Conservation (phyloP, 2,797 vertebrate genomes). For the Melanotaenia maccullochi region DNA sequence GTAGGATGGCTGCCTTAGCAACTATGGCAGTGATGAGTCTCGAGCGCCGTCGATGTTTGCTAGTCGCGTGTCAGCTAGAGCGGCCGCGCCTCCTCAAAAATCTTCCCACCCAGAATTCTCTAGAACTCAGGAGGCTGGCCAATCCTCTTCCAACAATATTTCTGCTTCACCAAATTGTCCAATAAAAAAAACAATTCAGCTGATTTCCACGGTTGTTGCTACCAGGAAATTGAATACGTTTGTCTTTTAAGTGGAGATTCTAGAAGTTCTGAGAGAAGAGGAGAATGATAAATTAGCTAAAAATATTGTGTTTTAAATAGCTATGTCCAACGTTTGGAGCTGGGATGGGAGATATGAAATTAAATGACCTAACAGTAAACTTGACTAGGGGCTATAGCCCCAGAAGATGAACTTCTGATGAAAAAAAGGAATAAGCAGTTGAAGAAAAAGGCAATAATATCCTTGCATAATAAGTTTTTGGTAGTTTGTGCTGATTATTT, state of each 20-base stretch:
- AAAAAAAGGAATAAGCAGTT: too few species aligned
- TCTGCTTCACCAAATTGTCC: slow-evolving; percentile 6
- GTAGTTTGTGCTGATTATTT: too few species aligned
- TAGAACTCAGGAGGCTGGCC: slow-evolving; percentile 58
- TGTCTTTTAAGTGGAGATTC: not conserved
- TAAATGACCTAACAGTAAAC: too few species aligned
- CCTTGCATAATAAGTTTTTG: too few species aligned
- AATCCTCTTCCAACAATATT: slow-evolving; percentile 46
- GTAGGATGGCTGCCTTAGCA: not conserved
- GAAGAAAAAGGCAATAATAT: too few species aligned
- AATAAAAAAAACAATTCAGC: slow-evolving; percentile 32
- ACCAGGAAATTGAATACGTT: not conserved
- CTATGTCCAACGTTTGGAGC: too few species aligned
- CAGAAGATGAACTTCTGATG: too few species aligned
- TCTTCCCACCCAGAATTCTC: slow-evolving; percentile 60
- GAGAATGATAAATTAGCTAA: too few species aligned
- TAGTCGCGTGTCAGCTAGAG: not conserved
- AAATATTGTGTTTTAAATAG: too few species aligned
- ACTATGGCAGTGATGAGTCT: not conserved
- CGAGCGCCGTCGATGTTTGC: not conserved
- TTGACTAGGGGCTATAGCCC: too few species aligned
- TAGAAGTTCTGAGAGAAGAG: not conserved
- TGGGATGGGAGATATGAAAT: too few species aligned
- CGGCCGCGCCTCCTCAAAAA: slow-evolving; percentile 23
- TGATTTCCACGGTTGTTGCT: slow-evolving; percentile 22